A percentile compares a stretch with the other conserved stretches of the same genome.
Evolutionary conservation across 2,797 vertebrate genomes (phyloP).

Genomic region (Sardinella longiceps): DNA sequence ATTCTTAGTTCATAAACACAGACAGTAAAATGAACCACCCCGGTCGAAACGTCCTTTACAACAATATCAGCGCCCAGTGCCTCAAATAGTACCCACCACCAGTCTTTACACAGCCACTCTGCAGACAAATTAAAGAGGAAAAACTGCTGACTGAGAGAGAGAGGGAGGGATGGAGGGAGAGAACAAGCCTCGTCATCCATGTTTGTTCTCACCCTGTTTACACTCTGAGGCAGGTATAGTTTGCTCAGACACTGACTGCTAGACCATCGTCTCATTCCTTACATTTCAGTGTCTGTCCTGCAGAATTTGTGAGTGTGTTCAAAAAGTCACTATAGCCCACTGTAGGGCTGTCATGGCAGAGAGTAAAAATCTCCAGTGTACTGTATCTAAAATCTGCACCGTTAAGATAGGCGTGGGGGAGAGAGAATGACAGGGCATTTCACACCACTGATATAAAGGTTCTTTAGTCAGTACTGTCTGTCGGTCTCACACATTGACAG

Average conservation of each 20-base stretch:
- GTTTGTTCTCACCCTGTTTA: constrained; percentile 9
- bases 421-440: too few relatives aligned
- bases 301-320: not conserved
- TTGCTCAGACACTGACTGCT: not conserved
- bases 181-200: not conserved
- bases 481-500: too few relatives aligned
- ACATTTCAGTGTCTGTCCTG: not conserved
- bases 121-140: constrained; percentile 23
- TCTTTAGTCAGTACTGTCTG: too few relatives aligned
- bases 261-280: not conserved
- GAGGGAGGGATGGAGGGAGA: not conserved
- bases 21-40: constrained; percentile 24
- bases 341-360: too few relatives aligned
- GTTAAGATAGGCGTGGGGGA: too few relatives aligned
- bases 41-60: not conserved
- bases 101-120: not conserved
- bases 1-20: constrained; percentile 22
- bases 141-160: not conserved
- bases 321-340: not conserved
- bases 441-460: too few relatives aligned
- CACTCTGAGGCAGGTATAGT: not conserved
- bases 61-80: not conserved
- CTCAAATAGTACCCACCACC: constrained; percentile 20
- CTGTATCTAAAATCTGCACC: too few relatives aligned
- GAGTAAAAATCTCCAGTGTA: too few relatives aligned